Base-by-base conservation (phyloP, 2,888 invertebrate genomes). In the Scaptodrosophila latifasciaeformis region DNA sequence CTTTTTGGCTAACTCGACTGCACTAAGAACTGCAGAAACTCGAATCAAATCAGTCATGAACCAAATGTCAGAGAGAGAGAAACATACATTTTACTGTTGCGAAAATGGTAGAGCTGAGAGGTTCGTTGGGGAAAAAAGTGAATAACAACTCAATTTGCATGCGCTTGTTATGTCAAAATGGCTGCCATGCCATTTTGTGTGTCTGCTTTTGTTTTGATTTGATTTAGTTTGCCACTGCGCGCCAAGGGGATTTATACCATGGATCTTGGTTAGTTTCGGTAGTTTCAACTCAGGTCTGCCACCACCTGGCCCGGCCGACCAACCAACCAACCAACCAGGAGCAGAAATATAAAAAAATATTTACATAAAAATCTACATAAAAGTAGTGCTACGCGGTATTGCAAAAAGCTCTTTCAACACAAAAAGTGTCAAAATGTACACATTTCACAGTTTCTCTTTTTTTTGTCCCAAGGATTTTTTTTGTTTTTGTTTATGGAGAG, bases 311-410 rank as follows among this genome's bases (percentile, higher is more conserved):
- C n/a, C n/a, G n/a, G n/a, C n/a, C n/a, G n/a, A n/a, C n/a, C n/a
- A n/a, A n/a, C n/a, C n/a, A n/a, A n/a, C n/a, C n/a, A n/a, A n/a
- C n/a, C n/a, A n/a, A n/a, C n/a, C n/a, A n/a, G n/a, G n/a, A n/a
- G n/a, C n/a, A n/a, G n/a, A n/a, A n/a, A n/a, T n/a, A n/a, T n/a
- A n/a, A 62, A 59, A 62, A 60, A 71, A 72, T 72, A 68, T 72
- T 72, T 78, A 68, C 75, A 75, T 67, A 66, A 70, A 74, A 72
- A 70, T 65, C 49, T 58, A 46, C 15, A 46, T 7, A n/a, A n/a
- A n/a, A n/a, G 24, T 7, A 5, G 4, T 7, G 24, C 24, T 24
- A 7, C 24, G 24, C 24, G 7, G 24, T 7, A 7, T 24, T 3
- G 24, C 24, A 24, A 24, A 19, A 35, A 30, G 6, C n/a, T n/a